Evolutionary conservation across 2,888 invertebrate species (phyloP).

Genomic region (Thymelicus lineola): DNA sequence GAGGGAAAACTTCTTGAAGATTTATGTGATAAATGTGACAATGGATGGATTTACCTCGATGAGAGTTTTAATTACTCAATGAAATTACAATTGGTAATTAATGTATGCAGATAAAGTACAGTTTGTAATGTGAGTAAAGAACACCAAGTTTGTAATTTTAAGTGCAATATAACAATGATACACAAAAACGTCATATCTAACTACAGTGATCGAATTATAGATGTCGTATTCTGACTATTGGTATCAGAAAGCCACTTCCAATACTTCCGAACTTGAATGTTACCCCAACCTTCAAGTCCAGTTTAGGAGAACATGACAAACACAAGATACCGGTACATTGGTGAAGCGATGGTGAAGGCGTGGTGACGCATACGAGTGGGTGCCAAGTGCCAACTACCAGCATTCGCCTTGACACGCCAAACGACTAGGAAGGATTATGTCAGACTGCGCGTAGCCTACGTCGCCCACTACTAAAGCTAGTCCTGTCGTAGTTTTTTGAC

Average conservation of each 20-base stretch:
- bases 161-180: too few relatives aligned
- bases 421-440: slow-evolving; percentile 5
- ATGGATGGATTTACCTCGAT: too few relatives aligned
- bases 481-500: too few relatives aligned
- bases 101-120: too few relatives aligned
- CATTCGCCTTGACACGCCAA: slow-evolving; percentile 6
- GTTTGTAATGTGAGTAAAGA: too few relatives aligned
- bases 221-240: background rate
- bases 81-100: too few relatives aligned
- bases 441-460: background rate
- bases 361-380: slow-evolving; percentile 21
- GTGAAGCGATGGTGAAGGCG: background rate
- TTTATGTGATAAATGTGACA: too few relatives aligned
- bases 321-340: background rate
- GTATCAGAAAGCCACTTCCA: background rate
- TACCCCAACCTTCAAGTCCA: background rate
- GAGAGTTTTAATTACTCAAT: too few relatives aligned
- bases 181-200: too few relatives aligned
- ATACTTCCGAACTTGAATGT: background rate
- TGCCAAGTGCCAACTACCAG: background rate
- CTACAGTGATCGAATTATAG: background rate
- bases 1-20: too few relatives aligned
- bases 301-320: slow-evolving; percentile 4
- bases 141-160: too few relatives aligned
- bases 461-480: background rate